Conservation (phyloP, 2,888 invertebrate species). For the Chironomus tentans region DNA sequence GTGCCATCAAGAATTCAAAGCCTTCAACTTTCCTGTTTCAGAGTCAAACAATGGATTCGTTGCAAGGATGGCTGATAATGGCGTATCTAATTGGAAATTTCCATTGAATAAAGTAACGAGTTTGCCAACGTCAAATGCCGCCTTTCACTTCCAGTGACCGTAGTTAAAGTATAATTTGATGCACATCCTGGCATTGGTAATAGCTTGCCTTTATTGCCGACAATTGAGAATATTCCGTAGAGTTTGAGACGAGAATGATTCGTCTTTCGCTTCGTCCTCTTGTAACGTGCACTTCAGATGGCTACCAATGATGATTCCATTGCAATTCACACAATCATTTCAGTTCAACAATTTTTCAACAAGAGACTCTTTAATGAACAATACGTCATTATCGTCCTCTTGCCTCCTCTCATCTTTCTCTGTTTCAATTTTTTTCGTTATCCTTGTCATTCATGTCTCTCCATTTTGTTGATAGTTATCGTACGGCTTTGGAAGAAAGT, state of each 20-base stretch:
- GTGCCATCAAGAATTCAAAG: conserved; percentile 47
- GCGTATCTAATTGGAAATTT: conserved; percentile 36
- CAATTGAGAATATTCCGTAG: conserved; percentile 2
- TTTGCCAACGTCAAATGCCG: conserved; percentile 40
- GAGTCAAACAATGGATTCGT: conserved; percentile 43
- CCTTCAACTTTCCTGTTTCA: conserved; percentile 41
- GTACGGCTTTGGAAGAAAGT: background rate
- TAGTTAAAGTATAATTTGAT: conserved; percentile 35
- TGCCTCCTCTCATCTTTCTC: background rate
- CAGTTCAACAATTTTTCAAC: conserved; percentile 14
- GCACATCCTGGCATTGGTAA: conserved; percentile 45
- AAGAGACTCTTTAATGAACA: conserved; percentile 20
- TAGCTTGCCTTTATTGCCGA: conserved; percentile 31
- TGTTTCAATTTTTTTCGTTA: background rate
- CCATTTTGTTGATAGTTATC: background rate
- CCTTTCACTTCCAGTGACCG: conserved; percentile 28
- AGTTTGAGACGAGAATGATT: conserved; percentile 14
- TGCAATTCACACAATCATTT: conserved; percentile 21
- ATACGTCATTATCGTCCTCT: conserved; percentile 11
- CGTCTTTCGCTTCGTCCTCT: background rate
- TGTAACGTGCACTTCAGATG: background rate
- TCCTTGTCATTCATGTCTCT: background rate
- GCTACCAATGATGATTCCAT: conserved; percentile 21
- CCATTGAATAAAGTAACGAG: conserved; percentile 42
- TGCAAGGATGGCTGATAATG: conserved; percentile 42